Base-by-base conservation (phyloP, 1,140 invertebrate species). In the Drosophila mauritiana region DNA sequence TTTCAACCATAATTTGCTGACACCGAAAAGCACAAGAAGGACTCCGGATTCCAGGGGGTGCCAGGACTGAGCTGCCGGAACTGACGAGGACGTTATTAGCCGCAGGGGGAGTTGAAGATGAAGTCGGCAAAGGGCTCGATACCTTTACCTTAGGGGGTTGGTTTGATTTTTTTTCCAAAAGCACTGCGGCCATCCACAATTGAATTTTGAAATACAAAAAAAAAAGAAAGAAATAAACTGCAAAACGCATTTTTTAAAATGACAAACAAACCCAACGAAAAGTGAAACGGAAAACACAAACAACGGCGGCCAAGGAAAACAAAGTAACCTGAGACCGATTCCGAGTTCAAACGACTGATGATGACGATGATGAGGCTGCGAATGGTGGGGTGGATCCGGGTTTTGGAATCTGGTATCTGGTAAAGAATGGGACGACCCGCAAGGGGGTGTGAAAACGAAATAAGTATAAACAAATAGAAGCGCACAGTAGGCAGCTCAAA, bases 211-310 rank as follows among this genome's bases (percentile, higher is more conserved):
- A 52, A 40, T 43, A 63, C 48, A 5, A 13, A 37, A 11, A 37
- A 52, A 40, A 49, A 63, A 54, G 7, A 36, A 36, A 17, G 17
- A 17, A 17, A 17, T 17, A 56, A 68, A 82, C 49, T 69, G 79
- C 52, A 61, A 78, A 81, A 77, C 62, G 64, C 65, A 78, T 86
- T 86, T 86, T 73, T 76, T 43, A 80, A 78, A 75, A 74, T 49
- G 61, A 79, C 63, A 83, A 80, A 78, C 70, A 81, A 86, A 81
- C 78, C 48, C 59, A 72, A 48, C 72, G 83, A 80, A 88, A 88
- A 89, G 80, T 80, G 80, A 88, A 88, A 89, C 72, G 84, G 63
- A 88, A 88, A 88, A 88, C 83, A 88, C 83, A 88, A 88, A 88
- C 84, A 88, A 77, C 73, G 52, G 51, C 54, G 73, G 53, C 75